phyloP scores from a whole-genome alignment of 2,113 vertebrate species.

The Montifringilla adamsi region DNA sequence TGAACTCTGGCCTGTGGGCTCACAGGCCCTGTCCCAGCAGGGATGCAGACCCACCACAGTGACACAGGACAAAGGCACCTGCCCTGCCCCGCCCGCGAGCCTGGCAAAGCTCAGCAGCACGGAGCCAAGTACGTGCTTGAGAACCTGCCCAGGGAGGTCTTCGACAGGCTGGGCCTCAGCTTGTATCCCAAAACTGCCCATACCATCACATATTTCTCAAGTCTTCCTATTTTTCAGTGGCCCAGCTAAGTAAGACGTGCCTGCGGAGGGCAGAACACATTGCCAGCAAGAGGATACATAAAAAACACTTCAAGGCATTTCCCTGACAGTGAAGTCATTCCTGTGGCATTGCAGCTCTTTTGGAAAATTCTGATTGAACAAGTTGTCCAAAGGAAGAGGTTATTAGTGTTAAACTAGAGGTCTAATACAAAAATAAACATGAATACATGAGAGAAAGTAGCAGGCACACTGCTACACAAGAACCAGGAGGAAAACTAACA shows the following conservation, averaged over 20 bases:
- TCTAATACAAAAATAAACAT: background rate
- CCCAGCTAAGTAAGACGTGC: background rate
- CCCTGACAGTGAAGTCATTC: background rate
- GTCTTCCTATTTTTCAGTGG: background rate
- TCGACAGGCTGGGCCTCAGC: background rate
- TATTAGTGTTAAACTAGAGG: background rate
- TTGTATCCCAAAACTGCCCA: background rate
- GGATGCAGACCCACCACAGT: background rate
- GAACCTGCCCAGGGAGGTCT: background rate
- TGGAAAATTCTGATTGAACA: background rate
- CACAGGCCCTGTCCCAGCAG: background rate
- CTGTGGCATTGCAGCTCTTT: background rate
- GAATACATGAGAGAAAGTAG: background rate
- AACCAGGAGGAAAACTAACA: background rate
- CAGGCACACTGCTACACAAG: background rate
- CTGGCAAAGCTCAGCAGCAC: background rate
- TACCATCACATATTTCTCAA: background rate
- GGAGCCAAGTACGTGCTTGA: accelerated
- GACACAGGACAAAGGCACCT: background rate
- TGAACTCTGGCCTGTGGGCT: background rate
- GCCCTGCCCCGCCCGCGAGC: background rate
- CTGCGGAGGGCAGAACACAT: background rate
- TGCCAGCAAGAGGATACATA: background rate
- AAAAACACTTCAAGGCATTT: background rate
- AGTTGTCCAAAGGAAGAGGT: background rate